Evolutionary conservation across 53 echinoderm and acorn worm species (phyloP).

Genomic region (Stichopus horrens): DNA sequence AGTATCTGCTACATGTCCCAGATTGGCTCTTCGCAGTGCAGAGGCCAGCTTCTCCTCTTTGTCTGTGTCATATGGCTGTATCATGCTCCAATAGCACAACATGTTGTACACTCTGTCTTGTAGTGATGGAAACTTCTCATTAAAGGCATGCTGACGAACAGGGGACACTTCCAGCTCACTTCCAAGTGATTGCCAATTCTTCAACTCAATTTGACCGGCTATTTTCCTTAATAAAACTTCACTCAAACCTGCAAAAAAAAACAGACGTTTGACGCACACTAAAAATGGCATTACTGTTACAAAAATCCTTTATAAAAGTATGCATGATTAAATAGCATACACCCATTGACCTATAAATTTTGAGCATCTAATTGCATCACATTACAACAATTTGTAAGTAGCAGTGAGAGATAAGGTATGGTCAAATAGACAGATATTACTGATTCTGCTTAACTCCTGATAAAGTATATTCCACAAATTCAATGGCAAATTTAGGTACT

Average conservation of each 20-base stretch:
- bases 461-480: no score
- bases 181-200: not conserved
- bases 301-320: no score
- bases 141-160: not conserved
- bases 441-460: no score
- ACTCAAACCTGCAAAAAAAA: not conserved
- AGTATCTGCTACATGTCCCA: not conserved
- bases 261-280: not conserved
- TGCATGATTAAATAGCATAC: no score
- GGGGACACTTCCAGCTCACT: not conserved
- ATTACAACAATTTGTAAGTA: no score
- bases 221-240: not conserved
- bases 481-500: no score
- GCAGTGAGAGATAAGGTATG: no score
- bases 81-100: conserved; percentile 18
- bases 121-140: not conserved
- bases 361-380: no score
- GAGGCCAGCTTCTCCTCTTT: not conserved
- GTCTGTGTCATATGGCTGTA: not conserved
- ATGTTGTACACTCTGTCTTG: not conserved
- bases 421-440: no score
- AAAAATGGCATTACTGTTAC: no score
- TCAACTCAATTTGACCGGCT: not conserved
- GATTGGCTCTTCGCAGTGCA: not conserved
- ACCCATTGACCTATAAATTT: no score